These are phyloP conservation scores for Edolisoma coerulescens DNA, from an alignment of 2,113 vertebrate genomes.

Conservation along the genomic window DNA sequence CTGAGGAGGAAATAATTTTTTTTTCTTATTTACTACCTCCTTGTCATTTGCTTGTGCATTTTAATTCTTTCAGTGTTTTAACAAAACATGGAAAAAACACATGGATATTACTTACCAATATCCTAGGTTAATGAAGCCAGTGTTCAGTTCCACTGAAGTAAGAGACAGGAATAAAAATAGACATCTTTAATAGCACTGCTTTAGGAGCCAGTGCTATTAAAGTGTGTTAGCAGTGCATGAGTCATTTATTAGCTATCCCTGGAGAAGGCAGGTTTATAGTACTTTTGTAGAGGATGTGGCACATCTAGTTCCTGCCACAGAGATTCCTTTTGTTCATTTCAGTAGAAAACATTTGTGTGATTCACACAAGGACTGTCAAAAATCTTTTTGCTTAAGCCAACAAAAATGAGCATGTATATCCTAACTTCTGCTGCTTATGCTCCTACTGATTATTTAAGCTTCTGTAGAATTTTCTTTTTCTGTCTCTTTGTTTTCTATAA, in stretches of 20 bases:
- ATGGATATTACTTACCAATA: background rate
- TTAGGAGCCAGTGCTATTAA: background rate
- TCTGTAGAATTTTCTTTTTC: background rate
- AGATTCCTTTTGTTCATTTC: background rate
- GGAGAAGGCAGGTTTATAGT: conserved; percentile 3
- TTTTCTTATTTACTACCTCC: background rate
- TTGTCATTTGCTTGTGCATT: background rate
- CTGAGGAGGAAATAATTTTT: background rate
- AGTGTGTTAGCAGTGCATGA: background rate
- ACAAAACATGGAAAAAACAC: background rate
- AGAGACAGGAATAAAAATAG: background rate
- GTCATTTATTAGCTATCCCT: background rate
- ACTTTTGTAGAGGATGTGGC: background rate
- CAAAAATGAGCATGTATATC: background rate
- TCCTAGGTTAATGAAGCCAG: background rate
- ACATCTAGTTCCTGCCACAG: background rate
- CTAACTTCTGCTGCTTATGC: background rate
- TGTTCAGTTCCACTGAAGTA: background rate
- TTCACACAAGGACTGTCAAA: background rate
- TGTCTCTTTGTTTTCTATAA: background rate
- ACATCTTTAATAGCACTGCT: background rate
- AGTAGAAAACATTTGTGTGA: background rate
- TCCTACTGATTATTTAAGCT: background rate
- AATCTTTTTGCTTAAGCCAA: background rate
- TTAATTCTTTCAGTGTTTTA: background rate